These are phyloP conservation scores for Epizoanthus fatuus DNA, from an alignment of 92 coral and sea anemone genomes.

Conservation along the genomic window DNA sequence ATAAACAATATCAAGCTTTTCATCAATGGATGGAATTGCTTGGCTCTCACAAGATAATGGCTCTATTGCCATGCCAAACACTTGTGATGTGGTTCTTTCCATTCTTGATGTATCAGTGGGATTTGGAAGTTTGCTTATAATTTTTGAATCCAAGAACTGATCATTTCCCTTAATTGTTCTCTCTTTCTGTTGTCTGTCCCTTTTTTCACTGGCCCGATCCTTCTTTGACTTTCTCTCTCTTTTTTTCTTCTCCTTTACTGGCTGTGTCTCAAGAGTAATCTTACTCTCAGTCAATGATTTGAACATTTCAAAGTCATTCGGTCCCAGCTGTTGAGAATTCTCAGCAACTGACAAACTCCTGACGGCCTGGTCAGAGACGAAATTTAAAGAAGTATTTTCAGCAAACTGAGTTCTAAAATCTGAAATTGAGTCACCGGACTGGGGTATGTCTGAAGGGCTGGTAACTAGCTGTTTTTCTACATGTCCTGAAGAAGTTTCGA, in stretches of 20 bases:
- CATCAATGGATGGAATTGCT: slow-evolving; percentile 17
- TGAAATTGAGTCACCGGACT: background rate
- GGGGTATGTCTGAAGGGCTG: background rate
- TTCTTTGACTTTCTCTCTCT: slow-evolving; percentile 32
- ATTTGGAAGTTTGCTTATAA: background rate
- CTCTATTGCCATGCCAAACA: background rate
- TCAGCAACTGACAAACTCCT: background rate
- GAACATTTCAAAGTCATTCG: no score
- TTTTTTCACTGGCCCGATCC: background rate
- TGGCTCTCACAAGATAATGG: background rate
- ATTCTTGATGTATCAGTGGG: background rate
- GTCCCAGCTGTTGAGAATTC: no score
- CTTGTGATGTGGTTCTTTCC: slow-evolving; percentile 1
- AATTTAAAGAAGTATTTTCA: background rate
- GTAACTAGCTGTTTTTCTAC: background rate
- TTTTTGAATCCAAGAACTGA: background rate
- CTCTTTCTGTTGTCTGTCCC: slow-evolving; percentile 5
- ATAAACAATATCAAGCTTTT: slow-evolving; percentile 46
- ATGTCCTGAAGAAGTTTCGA: background rate
- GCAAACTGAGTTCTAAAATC: background rate
- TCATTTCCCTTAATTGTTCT: background rate
- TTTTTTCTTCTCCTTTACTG: background rate
- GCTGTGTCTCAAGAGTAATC: background rate
- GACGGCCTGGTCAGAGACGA: slow-evolving; percentile 4
- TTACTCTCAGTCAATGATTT: background rate